These are phyloP conservation scores for Tragopan temminckii DNA, from an alignment of 2,797 vertebrate species.

Conservation along the genomic window DNA sequence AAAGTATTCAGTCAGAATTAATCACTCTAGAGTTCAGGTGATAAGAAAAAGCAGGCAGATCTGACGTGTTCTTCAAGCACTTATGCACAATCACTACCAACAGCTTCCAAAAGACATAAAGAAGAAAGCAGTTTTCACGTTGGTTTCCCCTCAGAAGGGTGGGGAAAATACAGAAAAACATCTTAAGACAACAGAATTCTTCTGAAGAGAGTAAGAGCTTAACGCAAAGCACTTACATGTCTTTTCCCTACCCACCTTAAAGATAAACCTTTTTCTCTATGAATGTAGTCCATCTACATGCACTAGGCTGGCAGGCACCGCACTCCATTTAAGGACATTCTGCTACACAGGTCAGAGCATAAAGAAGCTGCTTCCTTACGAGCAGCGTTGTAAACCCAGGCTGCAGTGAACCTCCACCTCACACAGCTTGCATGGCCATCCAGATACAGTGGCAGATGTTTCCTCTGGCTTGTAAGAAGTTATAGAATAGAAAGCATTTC, in stretches of 20 bases:
- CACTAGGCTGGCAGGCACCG: slow-evolving; percentile 91
- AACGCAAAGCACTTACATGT: background rate
- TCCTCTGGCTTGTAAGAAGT: slow-evolving; percentile 94
- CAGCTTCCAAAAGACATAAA: background rate
- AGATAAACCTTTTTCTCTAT: slow-evolving; percentile 69
- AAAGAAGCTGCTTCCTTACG: slow-evolving; percentile 84
- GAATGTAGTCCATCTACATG: slow-evolving; percentile 29
- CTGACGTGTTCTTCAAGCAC: background rate
- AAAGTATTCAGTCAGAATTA: background rate
- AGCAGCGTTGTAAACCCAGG: slow-evolving; percentile 86
- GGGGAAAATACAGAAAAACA: background rate
- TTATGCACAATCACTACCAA: background rate
- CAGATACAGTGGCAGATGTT: slow-evolving; percentile 90
- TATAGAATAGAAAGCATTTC: slow-evolving; percentile 84
- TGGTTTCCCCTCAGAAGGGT: background rate
- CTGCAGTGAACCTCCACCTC: slow-evolving; percentile 83
- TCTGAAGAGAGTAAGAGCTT: background rate
- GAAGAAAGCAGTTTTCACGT: background rate
- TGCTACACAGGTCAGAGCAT: slow-evolving; percentile 86
- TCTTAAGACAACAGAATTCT: background rate
- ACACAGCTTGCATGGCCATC: slow-evolving; percentile 90
- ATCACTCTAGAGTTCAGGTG: background rate
- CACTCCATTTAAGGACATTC: slow-evolving; percentile 85
- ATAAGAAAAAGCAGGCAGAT: background rate
- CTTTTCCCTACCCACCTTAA: slow-evolving; percentile 4